Conservation (phyloP, 2,113 vertebrate species). For the Pedetes capensis region DNA sequence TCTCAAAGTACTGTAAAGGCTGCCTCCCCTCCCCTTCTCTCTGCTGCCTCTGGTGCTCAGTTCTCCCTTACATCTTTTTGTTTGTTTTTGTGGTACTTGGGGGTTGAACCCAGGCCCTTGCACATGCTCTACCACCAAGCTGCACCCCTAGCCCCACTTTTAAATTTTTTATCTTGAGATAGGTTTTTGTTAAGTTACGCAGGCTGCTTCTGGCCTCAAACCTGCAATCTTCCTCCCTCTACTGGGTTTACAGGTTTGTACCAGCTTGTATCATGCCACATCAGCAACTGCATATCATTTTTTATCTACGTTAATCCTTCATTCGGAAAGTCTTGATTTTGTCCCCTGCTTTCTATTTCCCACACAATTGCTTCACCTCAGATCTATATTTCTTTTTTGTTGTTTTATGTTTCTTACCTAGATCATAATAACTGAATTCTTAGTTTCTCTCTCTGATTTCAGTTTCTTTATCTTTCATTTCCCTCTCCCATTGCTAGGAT, state of each 20-base stretch:
- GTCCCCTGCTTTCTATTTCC: not conserved
- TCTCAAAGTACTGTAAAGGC: not conserved
- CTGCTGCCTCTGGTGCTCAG: not conserved
- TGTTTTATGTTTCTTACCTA: not conserved
- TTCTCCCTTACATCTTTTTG: not conserved
- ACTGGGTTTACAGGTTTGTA: no score
- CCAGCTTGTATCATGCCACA: no score
- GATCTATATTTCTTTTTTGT: not conserved
- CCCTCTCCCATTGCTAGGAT: not conserved
- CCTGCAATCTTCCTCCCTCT: no score
- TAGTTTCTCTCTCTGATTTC: not conserved
- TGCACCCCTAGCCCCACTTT: no score
- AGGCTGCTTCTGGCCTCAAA: no score
- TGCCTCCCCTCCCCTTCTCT: not conserved
- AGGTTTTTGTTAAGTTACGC: no score
- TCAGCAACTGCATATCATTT: no score
- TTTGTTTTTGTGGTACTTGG: no score
- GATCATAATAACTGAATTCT: not conserved
- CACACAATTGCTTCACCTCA: not conserved
- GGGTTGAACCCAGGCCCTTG: no score
- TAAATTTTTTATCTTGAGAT: no score
- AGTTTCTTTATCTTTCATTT: not conserved
- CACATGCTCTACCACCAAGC: no score
- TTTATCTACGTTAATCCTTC: not conserved
- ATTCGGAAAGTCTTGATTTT: not conserved